These are phyloP conservation scores for Nesoenas mayeri DNA, from an alignment of 2,113 vertebrate species.

Conservation along the genomic window DNA sequence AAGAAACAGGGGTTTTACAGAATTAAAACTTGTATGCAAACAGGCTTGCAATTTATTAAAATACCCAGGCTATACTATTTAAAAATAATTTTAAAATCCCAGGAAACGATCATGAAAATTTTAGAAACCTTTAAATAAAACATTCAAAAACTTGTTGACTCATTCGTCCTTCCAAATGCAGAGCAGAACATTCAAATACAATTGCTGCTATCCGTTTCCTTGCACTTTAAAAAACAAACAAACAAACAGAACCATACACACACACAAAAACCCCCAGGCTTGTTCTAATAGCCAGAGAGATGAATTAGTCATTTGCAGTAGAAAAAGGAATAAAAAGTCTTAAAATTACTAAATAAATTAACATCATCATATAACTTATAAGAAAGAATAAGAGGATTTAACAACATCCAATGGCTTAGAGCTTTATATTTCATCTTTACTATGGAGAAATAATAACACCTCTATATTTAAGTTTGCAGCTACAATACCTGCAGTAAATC, in stretches of 20 bases:
- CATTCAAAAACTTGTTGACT: not conserved
- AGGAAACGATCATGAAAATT: not conserved
- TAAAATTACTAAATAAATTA: not conserved
- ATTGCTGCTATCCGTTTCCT: not conserved
- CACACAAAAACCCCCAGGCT: not conserved
- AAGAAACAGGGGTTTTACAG: slow-evolving; percentile 28
- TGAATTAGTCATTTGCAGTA: not conserved
- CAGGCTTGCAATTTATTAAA: slow-evolving; percentile 21
- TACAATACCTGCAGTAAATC: not conserved
- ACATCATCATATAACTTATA: not conserved
- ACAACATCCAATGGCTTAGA: not conserved
- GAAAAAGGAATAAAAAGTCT: not conserved
- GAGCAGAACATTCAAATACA: not conserved
- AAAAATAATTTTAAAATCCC: slow-evolving; percentile 13
- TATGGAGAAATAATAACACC: not conserved
- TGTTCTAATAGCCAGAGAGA: not conserved
- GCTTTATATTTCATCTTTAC: not conserved
- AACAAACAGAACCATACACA: no score
- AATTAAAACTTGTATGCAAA: slow-evolving; percentile 33
- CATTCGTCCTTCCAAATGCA: not conserved
- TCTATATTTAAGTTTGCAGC: not conserved
- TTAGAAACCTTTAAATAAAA: slow-evolving; percentile 23
- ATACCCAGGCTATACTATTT: not conserved
- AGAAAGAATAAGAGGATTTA: not conserved
- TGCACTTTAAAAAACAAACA: not conserved